Conservation (phyloP, 2,113 vertebrate genomes). For the Myxocyprinus asiaticus region DNA sequence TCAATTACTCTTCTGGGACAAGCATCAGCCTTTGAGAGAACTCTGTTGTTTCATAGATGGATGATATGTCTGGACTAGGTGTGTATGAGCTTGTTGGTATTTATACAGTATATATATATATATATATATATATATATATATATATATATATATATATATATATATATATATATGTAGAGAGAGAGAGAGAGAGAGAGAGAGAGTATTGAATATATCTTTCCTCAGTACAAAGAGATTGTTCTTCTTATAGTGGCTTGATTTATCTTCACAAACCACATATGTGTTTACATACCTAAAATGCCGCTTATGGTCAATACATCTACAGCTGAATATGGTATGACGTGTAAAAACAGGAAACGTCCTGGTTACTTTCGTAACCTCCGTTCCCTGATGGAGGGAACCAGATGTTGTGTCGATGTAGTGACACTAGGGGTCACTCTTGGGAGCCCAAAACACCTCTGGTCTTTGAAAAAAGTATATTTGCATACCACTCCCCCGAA, state of each 20-base stretch:
- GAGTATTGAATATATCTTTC: conserved; percentile 15
- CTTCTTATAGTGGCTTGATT: conserved; percentile 14
- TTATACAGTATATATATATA: no score
- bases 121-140: no score
- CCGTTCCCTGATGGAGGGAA: no score
- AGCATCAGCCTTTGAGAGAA: conserved; percentile 34
- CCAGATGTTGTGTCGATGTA: no score
- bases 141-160: no score
- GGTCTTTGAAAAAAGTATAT: no score
- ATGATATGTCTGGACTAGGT: conserved; percentile 36
- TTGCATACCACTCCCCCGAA: no score
- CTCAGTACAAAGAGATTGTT: conserved; percentile 15
- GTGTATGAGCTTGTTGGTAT: conserved; percentile 23
- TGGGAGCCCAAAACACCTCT: no score
- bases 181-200: not conserved
- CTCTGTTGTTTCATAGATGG: conserved; percentile 51
- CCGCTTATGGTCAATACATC: not conserved
- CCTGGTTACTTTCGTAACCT: no score
- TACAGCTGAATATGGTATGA: conserved; percentile 6
- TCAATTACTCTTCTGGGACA: conserved; percentile 58
- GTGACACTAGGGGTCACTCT: no score
- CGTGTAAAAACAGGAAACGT: conserved; percentile 1
- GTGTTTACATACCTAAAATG: conserved; percentile 19
- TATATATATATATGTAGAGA: no score
- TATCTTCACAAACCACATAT: not conserved